Base-by-base conservation (phyloP, 2,797 vertebrate genomes). In the Numenius phaeopus region DNA sequence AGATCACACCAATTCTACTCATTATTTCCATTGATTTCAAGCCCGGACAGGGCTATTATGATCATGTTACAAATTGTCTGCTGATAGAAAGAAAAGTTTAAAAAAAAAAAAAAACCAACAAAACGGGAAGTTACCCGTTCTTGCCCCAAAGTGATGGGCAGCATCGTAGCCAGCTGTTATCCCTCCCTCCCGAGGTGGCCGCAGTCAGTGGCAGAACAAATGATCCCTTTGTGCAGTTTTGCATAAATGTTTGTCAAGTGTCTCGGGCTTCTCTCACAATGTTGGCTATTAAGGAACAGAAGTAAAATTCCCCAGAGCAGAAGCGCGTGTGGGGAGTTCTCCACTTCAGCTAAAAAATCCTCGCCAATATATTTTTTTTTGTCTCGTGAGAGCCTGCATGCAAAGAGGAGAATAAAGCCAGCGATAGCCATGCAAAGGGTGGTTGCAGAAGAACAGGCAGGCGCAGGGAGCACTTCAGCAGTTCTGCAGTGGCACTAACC, bases 181-280 rank as follows among this genome's bases (percentile, higher is more conserved):
- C 89, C 95, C 39, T 90, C 84, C 7, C 65, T 95, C 87, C 84
- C 27, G 21, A 83, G 76, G 84, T 78, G 89, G 76, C 93, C 67
- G 79, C 91, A 79, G 87, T 94, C 88, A 78, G 84, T 21, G 72
- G 58, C 90, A 94, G 91, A 94, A 93, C 88, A 95, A 97, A 94
- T 72, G 88, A 97, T 89, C 90, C 94, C 90, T 95, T 95, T 93
- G 94, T 95, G 95, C 83, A 82, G n/a, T 90, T 96, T 82, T 94
- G 95, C 95, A 97, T 91, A 94, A 91, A 95, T 91, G 91, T 96
- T 97, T 97, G 95, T 91, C 89, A 95, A 96, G 66, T 78, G 73
- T 96, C 90, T 66, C 5, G 37, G 93, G 93, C 93, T 96, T 44
- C 88, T 82, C 88, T 87, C 91, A 44, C 95, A 14, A 46, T 4